phyloP scores from a whole-genome alignment of 2,113 vertebrate genomes.

The Redunca redunca region DNA sequence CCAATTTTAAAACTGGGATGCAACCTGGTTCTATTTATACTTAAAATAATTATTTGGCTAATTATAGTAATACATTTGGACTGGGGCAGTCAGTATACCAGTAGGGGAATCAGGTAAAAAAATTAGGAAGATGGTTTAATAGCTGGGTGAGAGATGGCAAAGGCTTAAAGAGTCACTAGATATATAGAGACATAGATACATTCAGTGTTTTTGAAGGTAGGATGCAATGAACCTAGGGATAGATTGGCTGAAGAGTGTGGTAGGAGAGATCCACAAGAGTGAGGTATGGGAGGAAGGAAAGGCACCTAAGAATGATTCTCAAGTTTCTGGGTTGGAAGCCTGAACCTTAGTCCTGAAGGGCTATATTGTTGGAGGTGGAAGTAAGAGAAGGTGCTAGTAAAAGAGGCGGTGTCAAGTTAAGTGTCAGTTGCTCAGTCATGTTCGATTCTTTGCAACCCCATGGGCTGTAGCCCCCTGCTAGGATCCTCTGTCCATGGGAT shows the following conservation, averaged over 20 bases:
- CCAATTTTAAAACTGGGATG: background rate
- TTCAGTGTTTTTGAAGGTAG: background rate
- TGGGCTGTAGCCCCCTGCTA: background rate
- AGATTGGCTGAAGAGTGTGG: background rate
- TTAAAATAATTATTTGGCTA: background rate
- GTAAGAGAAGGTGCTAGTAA: fast-evolving
- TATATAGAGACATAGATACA: background rate
- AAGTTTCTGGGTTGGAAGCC: background rate
- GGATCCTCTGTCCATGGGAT: background rate
- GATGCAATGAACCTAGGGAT: background rate
- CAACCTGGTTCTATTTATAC: background rate
- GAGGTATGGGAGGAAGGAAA: background rate
- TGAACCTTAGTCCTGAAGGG: background rate
- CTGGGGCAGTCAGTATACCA: background rate
- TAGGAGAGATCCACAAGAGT: background rate
- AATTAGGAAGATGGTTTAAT: background rate
- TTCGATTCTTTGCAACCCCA: background rate
- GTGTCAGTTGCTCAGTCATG: background rate
- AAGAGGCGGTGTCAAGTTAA: background rate
- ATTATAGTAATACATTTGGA: background rate
- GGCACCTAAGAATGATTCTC: background rate
- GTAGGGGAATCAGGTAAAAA: background rate
- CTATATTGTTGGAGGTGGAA: background rate
- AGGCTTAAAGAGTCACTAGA: background rate
- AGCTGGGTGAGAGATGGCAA: background rate